A percentile compares a stretch with the other conserved stretches of the same genome.
These are phyloP conservation scores for Pseudonaja textilis DNA, from an alignment of 2,113 vertebrate species.

Conservation along the genomic window DNA sequence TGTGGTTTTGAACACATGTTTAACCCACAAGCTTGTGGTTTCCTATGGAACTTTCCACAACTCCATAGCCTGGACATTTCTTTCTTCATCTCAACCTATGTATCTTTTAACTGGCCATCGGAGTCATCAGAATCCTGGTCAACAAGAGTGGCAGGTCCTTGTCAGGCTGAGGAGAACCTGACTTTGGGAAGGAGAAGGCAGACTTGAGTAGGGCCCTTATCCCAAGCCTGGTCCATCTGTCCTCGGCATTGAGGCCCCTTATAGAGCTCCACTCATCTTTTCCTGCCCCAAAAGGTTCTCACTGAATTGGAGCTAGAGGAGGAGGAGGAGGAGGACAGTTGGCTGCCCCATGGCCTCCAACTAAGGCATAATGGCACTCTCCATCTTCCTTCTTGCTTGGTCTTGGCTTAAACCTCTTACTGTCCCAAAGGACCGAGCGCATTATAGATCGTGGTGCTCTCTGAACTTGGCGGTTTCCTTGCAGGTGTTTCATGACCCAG, in stretches of 20 bases:
- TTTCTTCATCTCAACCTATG: not conserved
- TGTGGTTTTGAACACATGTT: not conserved
- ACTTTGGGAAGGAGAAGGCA: not conserved
- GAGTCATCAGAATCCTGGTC: not conserved
- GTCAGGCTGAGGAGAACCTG: not conserved
- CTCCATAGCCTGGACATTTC: too few relatives aligned
- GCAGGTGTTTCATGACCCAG: not conserved
- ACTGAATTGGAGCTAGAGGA: not conserved
- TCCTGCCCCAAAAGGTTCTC: not conserved
- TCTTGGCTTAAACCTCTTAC: not conserved
- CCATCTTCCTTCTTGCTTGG: not conserved
- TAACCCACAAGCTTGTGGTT: not conserved
- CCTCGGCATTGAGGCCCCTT: not conserved
- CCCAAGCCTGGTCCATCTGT: not conserved
- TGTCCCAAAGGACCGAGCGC: not conserved
- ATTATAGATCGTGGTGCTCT: not conserved
- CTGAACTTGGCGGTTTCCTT: not conserved
- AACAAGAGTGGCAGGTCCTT: not conserved
- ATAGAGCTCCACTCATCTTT: rapidly evolving
- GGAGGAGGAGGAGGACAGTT: not conserved
- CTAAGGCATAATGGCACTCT: not conserved
- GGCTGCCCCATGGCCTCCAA: not conserved
- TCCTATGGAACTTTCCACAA: not conserved
- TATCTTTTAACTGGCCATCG: not conserved
- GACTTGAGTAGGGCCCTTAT: not conserved